phyloP scores from a whole-genome alignment of 2,113 vertebrate species.

The Plecotus auritus region DNA sequence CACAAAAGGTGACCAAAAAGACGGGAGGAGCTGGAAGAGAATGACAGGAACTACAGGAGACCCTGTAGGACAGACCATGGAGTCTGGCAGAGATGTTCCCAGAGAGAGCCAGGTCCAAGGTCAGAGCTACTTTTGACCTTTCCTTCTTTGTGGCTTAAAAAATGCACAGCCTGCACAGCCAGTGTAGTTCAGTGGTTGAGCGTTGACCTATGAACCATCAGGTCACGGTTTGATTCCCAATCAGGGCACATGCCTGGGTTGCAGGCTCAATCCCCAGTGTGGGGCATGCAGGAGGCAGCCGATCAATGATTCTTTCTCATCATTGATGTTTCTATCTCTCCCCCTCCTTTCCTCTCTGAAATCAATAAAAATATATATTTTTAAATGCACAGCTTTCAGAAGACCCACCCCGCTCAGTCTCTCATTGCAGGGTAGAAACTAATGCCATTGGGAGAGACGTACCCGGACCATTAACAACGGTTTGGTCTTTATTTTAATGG shows the following conservation, averaged over 20 bases:
- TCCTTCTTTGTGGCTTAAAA: constrained; percentile 86
- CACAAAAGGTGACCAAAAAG: constrained; percentile 62
- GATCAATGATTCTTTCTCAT: no score
- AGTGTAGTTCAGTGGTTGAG: no score
- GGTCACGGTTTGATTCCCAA: no score
- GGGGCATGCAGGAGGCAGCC: no score
- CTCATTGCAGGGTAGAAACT: neutral
- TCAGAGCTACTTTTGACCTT: constrained; percentile 85
- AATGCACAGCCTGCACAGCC: constrained; percentile 38
- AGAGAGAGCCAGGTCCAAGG: constrained; percentile 81
- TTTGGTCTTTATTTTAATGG: neutral
- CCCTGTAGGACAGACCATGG: constrained; percentile 87
- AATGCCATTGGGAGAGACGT: neutral
- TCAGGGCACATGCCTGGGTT: no score
- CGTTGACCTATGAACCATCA: no score
- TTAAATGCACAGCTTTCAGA: no score
- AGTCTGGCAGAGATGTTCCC: constrained; percentile 93
- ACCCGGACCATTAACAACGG: neutral
- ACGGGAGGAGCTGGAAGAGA: constrained; percentile 68
- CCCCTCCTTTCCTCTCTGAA: no score
- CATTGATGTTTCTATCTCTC: no score
- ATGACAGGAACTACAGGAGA: constrained; percentile 84
- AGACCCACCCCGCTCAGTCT: neutral
- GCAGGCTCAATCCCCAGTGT: no score
- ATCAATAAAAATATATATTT: no score